Conservation (phyloP, 2,797 vertebrate genomes). For the Sandelia bainsii region DNA sequence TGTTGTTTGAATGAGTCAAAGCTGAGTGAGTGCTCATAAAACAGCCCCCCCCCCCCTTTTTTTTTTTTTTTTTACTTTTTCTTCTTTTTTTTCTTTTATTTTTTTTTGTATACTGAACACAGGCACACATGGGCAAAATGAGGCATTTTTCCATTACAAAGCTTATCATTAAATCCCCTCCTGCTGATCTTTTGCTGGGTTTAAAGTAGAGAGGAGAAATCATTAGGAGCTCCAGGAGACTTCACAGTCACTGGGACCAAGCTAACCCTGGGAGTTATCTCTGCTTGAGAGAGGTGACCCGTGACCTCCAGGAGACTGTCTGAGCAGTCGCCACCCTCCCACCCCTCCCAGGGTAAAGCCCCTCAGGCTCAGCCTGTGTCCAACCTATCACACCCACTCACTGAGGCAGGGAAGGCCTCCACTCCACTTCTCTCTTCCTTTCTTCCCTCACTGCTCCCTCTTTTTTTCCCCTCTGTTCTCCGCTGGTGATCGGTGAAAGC, state of each 20-base stretch:
- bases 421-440: conserved; percentile 27
- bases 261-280: conserved; percentile 73
- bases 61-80: neutral
- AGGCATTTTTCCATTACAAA: conserved; percentile 87
- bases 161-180: conserved; percentile 86
- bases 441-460: conserved; percentile 41
- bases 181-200: conserved; percentile 80
- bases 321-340: conserved; percentile 42
- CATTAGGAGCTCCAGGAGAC: conserved; percentile 80
- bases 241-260: conserved; percentile 70
- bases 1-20: conserved; percentile 76
- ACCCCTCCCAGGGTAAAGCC: conserved; percentile 42
- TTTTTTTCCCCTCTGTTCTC: conserved; percentile 46
- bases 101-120: conserved; percentile 68
- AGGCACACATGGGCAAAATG: conserved; percentile 77
- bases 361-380: conserved; percentile 58
- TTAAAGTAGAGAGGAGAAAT: conserved; percentile 81
- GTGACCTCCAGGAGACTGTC: conserved; percentile 72
- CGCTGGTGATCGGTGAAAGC: conserved; percentile 58
- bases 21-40: conserved; percentile 70
- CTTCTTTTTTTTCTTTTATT: neutral
- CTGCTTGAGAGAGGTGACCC: conserved; percentile 73
- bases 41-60: neutral
- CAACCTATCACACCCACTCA: conserved; percentile 58
- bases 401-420: conserved; percentile 41